Evolutionary conservation across 2,113 vertebrate species (phyloP).

Genomic region (Datnioides undecimradiatus): DNA sequence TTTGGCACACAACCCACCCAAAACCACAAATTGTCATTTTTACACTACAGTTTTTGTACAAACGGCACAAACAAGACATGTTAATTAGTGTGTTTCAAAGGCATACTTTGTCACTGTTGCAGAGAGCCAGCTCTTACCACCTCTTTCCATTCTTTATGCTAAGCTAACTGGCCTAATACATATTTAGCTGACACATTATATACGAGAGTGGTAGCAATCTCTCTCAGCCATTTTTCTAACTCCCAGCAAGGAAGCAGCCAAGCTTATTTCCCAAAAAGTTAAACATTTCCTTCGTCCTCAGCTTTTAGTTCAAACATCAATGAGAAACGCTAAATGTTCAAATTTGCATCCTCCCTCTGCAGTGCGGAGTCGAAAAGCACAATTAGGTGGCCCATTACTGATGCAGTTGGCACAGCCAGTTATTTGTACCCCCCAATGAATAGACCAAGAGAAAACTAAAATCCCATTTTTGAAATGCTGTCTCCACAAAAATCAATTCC

Average conservation of each 20-base stretch:
- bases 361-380: constrained; percentile 14
- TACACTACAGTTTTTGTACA: neutral
- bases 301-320: constrained; percentile 9
- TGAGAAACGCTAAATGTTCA: neutral
- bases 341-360: constrained; percentile 3
- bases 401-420: constrained; percentile 28
- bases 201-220: neutral
- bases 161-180: constrained; percentile 11
- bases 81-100: neutral
- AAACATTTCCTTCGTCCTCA: neutral
- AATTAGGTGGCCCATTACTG: constrained; percentile 60
- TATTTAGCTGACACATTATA: neutral
- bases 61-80: neutral
- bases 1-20: neutral
- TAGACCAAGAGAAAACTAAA: constrained; percentile 48
- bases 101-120: neutral
- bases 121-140: neutral
- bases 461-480: constrained; percentile 64
- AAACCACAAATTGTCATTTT: neutral
- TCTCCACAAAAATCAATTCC: constrained; percentile 65
- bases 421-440: constrained; percentile 44
- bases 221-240: neutral
- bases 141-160: neutral
- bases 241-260: neutral
- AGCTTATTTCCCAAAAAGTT: neutral